These are phyloP conservation scores for Gavialis gangeticus DNA, from an alignment of 2,113 vertebrate species.

Conservation along the genomic window DNA sequence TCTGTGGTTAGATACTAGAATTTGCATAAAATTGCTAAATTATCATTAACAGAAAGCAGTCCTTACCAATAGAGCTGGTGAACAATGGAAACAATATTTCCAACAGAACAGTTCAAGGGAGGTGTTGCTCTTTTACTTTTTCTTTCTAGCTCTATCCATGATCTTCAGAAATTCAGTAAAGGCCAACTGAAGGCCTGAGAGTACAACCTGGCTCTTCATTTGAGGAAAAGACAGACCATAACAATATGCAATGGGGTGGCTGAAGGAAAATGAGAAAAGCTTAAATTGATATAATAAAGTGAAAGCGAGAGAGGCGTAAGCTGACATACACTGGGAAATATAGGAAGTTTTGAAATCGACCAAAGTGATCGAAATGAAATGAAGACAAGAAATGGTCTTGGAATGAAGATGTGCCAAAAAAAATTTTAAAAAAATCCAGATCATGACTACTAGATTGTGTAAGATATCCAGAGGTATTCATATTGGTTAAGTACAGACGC, in stretches of 20 bases:
- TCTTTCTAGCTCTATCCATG: not conserved
- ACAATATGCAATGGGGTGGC: too few relatives aligned
- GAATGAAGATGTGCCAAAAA: not conserved
- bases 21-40: conserved; percentile 39
- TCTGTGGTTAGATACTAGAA: conserved; percentile 6
- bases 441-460: not conserved
- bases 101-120: conserved; percentile 19
- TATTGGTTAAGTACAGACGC: too few relatives aligned
- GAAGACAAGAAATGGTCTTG: too few relatives aligned
- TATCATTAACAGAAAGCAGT: not conserved
- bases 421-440: conserved; percentile 33
- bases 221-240: too few relatives aligned
- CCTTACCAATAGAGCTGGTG: not conserved
- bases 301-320: conserved; percentile 7
- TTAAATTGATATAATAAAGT: not conserved
- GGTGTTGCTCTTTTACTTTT: not conserved
- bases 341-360: not conserved
- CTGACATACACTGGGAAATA: not conserved
- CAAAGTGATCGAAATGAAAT: not conserved
- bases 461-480: not conserved
- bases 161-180: not conserved
- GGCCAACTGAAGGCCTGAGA: not conserved
- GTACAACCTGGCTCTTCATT: not conserved
- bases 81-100: conserved; percentile 5
- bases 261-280: conserved; percentile 7